phyloP scores from a whole-genome alignment of 1,140 invertebrate species.

The Periplaneta americana region DNA sequence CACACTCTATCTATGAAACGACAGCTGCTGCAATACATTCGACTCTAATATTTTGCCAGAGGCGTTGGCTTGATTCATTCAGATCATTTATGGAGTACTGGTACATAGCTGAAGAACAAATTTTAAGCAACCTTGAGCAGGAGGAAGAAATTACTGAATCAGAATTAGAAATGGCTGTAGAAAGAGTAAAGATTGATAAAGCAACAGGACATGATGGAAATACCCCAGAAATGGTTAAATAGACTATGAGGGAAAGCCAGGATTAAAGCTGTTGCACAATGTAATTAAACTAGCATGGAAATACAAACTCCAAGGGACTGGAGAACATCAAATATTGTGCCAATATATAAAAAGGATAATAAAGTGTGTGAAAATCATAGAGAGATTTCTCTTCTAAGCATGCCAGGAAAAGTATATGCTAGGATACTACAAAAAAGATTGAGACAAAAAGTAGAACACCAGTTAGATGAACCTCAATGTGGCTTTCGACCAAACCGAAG shows the following conservation, averaged over 20 bases:
- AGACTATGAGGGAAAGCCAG: neutral
- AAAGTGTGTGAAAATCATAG: neutral
- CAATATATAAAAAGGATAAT: neutral
- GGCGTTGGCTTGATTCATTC: too few relatives aligned
- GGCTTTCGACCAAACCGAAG: neutral
- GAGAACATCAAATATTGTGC: neutral
- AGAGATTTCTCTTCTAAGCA: neutral
- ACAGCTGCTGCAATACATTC: too few relatives aligned
- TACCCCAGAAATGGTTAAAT: slow-evolving; percentile 15
- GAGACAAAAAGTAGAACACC: neutral
- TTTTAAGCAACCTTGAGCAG: too few relatives aligned
- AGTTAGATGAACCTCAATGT: neutral
- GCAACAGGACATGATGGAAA: slow-evolving; percentile 5
- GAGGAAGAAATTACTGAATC: neutral
- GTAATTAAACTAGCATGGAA: neutral
- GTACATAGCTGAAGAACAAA: too few relatives aligned
- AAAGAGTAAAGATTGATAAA: slow-evolving; percentile 3
- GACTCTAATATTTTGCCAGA: too few relatives aligned
- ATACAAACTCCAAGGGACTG: neutral
- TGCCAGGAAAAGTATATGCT: neutral
- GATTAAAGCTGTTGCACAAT: neutral
- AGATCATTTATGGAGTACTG: too few relatives aligned
- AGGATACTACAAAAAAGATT: neutral
- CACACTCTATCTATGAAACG: too few relatives aligned
- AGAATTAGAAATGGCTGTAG: neutral